Evolutionary conservation across 2,797 vertebrate species (phyloP), one percentile per base, ranked within the genome.

Genomic region (Eurystomus glaucurus): DNA sequence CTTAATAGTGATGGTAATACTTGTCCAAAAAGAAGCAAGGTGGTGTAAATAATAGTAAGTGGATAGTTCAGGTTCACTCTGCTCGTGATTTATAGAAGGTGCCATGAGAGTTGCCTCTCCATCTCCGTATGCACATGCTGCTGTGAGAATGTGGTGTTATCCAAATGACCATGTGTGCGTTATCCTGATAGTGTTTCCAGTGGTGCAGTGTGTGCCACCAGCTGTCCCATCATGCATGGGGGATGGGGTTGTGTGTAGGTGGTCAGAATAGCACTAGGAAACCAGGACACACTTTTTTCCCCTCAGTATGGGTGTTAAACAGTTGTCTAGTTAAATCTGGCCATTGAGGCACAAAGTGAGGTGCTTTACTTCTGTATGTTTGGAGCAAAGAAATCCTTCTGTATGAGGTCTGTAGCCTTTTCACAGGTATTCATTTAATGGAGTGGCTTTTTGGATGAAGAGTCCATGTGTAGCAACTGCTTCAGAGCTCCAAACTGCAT

Each of bases 91-190:
- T 77, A 28, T n/a, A 48, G 33, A 64, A 90, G 12, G 10, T 78
- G n/a, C 46, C 43, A 10, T 11, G 12, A 35, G 55, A 84, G 19
- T 35, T 88, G 37, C 31, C 16, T 93, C 8, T 61, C 13, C 1
- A 5, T 76, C 39, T 71, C 33, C 31, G 0, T 35, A 4, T 1
- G 0, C 35, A 11, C 7, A 3, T 10, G 9, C n/a, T 79, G 20
- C 80, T 91, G 15, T 54, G 46, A 48, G 43, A 69, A 62, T 29
- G 11, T 28, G 58, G 6, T 65, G 8, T 80, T 83, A 60, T 7
- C 65, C 33, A 60, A 1, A 25, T 0, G 4, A 23, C 16, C 2
- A 0, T 17, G 14, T 41, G 14, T 43, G 14, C 26, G 5, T 78
- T 76, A 26, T 10, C 19, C 61, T 65, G 33, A 18, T 5, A 48